Evolutionary conservation across 1,140 invertebrate genomes (phyloP).

Genomic region (Macrotrachela quadricornifera): DNA sequence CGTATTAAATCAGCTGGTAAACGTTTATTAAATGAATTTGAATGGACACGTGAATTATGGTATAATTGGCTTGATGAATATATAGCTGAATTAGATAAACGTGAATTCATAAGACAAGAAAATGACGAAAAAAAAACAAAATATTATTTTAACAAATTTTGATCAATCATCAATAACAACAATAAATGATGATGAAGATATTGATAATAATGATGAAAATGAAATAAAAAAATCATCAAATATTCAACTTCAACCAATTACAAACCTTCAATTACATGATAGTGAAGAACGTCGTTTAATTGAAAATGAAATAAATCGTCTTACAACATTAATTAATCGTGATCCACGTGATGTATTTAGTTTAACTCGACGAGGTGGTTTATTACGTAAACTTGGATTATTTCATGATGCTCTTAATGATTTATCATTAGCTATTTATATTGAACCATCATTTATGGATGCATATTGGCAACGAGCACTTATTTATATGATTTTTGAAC

Average conservation of each 20-base stretch:
- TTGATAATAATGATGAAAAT: not conserved
- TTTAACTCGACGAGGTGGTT: slow-evolving; percentile 21
- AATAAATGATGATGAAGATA: slow-evolving; percentile 9
- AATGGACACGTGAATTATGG: slow-evolving; percentile 26
- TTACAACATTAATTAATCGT: not conserved
- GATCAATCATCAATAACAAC: not conserved
- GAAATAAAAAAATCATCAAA: not conserved
- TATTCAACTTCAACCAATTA: slow-evolving; percentile 2
- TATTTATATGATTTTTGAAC: slow-evolving; percentile 16
- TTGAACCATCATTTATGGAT: slow-evolving; percentile 23
- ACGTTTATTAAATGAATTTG: slow-evolving; percentile 12
- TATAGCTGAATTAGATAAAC: slow-evolving; percentile 14
- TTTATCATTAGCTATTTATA: slow-evolving; percentile 19
- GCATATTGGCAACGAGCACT: slow-evolving; percentile 31
- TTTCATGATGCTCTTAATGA: slow-evolving; percentile 17
- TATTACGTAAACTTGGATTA: slow-evolving; percentile 20
- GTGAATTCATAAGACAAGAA: slow-evolving; percentile 14
- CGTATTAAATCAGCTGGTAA: too few species aligned
- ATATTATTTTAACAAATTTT: not conserved
- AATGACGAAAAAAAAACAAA: slow-evolving; percentile 9
- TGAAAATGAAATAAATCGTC: slow-evolving; percentile 5
- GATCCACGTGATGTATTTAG: slow-evolving; percentile 20
- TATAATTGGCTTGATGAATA: slow-evolving; percentile 28
- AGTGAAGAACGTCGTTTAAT: not conserved
- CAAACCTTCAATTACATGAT: slow-evolving; percentile 13